A percentile compares a stretch with the other conserved stretches of the same genome.
These are phyloP conservation scores for Caerostris extrusa DNA, from an alignment of 1,140 invertebrate species.

Conservation along the genomic window DNA sequence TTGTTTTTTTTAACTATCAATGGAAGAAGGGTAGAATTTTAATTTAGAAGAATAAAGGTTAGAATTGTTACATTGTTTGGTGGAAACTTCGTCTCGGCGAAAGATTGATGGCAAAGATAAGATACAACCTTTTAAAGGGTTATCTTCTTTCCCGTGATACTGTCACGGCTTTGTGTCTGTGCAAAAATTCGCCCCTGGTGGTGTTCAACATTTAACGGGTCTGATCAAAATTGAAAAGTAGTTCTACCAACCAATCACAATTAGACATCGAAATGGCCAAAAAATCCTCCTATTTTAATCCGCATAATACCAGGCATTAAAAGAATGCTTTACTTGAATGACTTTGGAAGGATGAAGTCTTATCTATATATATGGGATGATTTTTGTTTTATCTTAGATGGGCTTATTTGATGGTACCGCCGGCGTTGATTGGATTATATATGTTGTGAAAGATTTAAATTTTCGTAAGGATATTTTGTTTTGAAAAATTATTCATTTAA, in stretches of 20 bases:
- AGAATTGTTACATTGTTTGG: slow-evolving; percentile 61
- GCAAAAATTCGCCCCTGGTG: background rate
- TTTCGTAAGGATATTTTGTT: too few species aligned
- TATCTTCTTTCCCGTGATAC: slow-evolving; percentile 46
- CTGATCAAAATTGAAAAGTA: slow-evolving; percentile 62
- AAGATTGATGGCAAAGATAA: slow-evolving; percentile 59
- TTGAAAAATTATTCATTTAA: too few species aligned
- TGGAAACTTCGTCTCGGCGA: slow-evolving; percentile 26
- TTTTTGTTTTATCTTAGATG: too few species aligned
- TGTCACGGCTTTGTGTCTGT: slow-evolving; percentile 11
- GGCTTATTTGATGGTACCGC: too few species aligned
- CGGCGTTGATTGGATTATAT: too few species aligned
- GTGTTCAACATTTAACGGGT: slow-evolving; percentile 39
- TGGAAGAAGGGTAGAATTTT: too few species aligned
- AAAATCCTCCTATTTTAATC: background rate
- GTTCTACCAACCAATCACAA: background rate
- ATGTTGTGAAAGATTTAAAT: too few species aligned
- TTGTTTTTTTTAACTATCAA: too few species aligned
- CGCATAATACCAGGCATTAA: slow-evolving; percentile 23
- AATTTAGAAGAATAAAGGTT: too few species aligned
- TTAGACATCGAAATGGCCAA: background rate
- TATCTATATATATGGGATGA: too few species aligned
- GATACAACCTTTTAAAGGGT: slow-evolving; percentile 62
- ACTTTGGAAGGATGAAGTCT: background rate
- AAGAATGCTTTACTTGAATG: slow-evolving; percentile 10